Base-by-base conservation (phyloP, 35 echinoderm and acorn worm species). In the Lytechinus variegatus region DNA sequence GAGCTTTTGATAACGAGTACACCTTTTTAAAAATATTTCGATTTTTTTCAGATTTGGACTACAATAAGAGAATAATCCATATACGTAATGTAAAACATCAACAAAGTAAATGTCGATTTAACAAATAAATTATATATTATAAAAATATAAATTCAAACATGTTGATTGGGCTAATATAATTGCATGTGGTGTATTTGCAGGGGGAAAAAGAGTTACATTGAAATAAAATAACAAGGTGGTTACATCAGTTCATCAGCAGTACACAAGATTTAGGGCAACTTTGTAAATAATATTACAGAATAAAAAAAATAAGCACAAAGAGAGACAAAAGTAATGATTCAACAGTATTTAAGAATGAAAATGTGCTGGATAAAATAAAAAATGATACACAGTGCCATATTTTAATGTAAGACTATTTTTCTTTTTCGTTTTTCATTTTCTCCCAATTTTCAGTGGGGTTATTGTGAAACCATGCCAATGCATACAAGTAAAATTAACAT, bases 311-410 rank as follows among this genome's bases (percentile, higher is more conserved):
- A 6, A 79, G 24, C 19, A 79, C 19, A 19, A 24, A n/a, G n/a
- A 71, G 0, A 71, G 10, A 71, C 61, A 19, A 71, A 6, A 4
- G 24, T 71, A 13, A 71, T 71, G 24, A 71, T 71, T 60, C 10
- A 19, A 79, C 66, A 79, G 66, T 19, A 16, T 27, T 44, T 44
- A n/a, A 24, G 19, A 79, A 79, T 24, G 19, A n/a, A 79, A 79
- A 79, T 79, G 19, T 79, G 66, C 66, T 79, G 66, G 66, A 79
- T 79, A 79, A 79, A 79, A 79, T 16, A 79, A 79, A 79, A 79
- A 79, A 79, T 7, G 21, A 79, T 71, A 71, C n/a, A 24, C n/a
- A 79, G 14, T 79, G 66, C 66, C 66, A 7, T 72, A 72, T 72
- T 24, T 1, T 72, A 21, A 21, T 7, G 21, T 24, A 24, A 7